Evolutionary conservation across 53 echinoderm and acorn worm genomes (phyloP).

Genomic region (Holothuria scabra): DNA sequence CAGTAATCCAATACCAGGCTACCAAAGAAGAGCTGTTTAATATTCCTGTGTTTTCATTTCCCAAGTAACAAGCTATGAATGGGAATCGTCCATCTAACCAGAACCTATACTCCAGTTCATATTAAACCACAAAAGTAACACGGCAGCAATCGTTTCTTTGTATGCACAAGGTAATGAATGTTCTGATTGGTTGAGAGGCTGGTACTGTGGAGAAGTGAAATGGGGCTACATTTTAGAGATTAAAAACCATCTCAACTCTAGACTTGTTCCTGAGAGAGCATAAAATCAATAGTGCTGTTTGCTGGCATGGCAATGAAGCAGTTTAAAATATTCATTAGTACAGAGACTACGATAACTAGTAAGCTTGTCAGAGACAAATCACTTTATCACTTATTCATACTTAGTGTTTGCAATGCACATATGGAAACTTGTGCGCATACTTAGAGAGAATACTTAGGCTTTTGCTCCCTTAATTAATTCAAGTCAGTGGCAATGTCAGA

Average conservation of each 20-base stretch:
- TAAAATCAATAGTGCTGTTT: constrained; percentile 34
- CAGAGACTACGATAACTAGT: constrained; percentile 20
- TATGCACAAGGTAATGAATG: not conserved
- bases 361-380: constrained; percentile 2
- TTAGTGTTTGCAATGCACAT: constrained; percentile 14
- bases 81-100: not conserved
- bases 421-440: not conserved
- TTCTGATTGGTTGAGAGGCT: constrained; percentile 28
- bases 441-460: too few relatives aligned
- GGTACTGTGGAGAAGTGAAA: not conserved
- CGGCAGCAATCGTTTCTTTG: not conserved
- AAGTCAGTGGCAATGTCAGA: too few relatives aligned
- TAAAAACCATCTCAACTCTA: too few relatives aligned
- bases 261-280: not conserved
- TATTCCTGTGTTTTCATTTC: constrained; percentile 20
- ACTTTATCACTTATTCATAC: constrained; percentile 41
- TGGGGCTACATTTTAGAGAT: not conserved
- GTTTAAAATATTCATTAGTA: constrained; percentile 41
- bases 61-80: not conserved
- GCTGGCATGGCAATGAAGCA: constrained; percentile 20
- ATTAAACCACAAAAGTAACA: not conserved
- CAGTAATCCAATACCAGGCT: too few relatives aligned
- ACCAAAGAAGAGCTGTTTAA: too few relatives aligned
- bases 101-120: not conserved
- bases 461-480: too few relatives aligned